Conservation (phyloP, 2,888 invertebrate genomes). For the Lathronympha strigana region DNA sequence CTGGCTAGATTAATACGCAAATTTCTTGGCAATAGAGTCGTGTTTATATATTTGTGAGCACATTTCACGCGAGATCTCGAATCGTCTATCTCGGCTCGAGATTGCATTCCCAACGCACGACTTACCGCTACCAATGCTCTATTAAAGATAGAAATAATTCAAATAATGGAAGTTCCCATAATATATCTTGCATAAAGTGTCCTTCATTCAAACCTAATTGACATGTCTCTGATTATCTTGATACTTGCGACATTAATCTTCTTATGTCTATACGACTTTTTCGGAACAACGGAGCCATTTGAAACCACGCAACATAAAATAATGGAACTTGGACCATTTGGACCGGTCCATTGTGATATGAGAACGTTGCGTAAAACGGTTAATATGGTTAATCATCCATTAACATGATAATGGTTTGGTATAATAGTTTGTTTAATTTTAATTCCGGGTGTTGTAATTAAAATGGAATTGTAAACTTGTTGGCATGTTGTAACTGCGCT, state of each 20-base stretch:
- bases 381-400: slow-evolving; percentile 21
- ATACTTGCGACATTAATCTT: not conserved
- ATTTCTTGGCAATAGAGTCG: too few relatives aligned
- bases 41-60: too few relatives aligned
- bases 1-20: too few relatives aligned
- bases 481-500: too few relatives aligned
- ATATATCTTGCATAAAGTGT: slow-evolving; percentile 16
- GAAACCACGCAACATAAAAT: slow-evolving; percentile 24
- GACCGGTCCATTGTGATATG: slow-evolving; percentile 37
- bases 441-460: slow-evolving; percentile 11
- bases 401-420: slow-evolving; percentile 21
- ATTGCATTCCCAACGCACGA: too few relatives aligned
- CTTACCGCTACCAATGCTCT: not conserved
- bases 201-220: slow-evolving; percentile 13
- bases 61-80: too few relatives aligned
- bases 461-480: too few relatives aligned
- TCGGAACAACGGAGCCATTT: not conserved
- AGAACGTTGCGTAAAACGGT: slow-evolving; percentile 26
- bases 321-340: slow-evolving; percentile 44
- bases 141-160: not conserved
- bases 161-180: slow-evolving; percentile 15
- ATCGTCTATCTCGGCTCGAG: too few relatives aligned
- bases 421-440: slow-evolving; percentile 2
- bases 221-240: not conserved
- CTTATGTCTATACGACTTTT: slow-evolving; percentile 6